Conservation (phyloP, 2,113 vertebrate species). For the Otolemur garnettii region DNA sequence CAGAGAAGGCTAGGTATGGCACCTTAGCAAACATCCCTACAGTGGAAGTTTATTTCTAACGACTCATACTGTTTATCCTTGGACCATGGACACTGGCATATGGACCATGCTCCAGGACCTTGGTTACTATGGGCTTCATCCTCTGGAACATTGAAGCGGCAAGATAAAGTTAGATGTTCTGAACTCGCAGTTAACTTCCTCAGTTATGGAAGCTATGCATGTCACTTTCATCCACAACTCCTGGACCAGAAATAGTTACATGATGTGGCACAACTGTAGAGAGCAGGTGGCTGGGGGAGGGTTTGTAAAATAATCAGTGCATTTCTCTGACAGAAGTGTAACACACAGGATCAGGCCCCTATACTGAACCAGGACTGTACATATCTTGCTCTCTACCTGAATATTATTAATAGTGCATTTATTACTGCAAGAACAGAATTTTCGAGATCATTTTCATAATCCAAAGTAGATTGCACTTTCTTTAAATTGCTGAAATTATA, state of each 20-base stretch:
- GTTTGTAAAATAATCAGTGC: background rate
- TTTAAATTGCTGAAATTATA: background rate
- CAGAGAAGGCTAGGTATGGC: background rate
- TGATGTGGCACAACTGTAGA: background rate
- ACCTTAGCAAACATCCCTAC: background rate
- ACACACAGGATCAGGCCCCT: background rate
- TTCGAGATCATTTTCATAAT: background rate
- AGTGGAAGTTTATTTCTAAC: background rate
- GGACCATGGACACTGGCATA: background rate
- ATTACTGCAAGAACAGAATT: background rate
- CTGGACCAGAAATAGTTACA: background rate
- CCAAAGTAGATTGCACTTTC: background rate
- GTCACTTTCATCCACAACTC: background rate
- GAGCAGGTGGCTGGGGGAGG: background rate
- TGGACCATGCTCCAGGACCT: background rate
- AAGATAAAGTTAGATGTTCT: background rate
- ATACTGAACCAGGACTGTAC: background rate
- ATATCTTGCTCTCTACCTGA: background rate
- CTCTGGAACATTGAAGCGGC: background rate
- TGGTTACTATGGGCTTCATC: background rate
- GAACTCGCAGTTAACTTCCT: background rate
- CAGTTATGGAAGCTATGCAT: background rate
- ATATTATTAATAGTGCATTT: background rate
- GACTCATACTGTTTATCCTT: background rate
- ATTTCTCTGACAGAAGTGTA: background rate